Evolutionary conservation across 2,888 invertebrate species (phyloP), one percentile per base, ranked within the genome.

Genomic region (Amiota mariae): DNA sequence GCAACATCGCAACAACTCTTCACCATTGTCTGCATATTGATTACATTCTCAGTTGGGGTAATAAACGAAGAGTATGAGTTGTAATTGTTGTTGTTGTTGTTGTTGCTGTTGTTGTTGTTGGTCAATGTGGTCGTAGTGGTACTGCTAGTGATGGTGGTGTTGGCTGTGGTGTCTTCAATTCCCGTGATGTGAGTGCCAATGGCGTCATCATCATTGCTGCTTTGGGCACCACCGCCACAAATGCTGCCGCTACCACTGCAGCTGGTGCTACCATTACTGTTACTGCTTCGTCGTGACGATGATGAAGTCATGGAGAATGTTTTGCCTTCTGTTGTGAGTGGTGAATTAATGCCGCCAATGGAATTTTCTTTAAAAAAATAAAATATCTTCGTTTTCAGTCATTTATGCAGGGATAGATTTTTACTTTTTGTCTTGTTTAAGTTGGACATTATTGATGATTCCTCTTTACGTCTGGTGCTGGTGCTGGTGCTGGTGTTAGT

Each of bases 241-340:
- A 47, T 18, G 63, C 68, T 18, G 63, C 68, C 70, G 75, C 64
- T 49, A 70, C 71, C 70, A 63, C 24, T 24, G 24, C 24, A 24
- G 63, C 24, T 24, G 24, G 2, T 71, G 71, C 54, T 61, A 12
- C 51, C 59, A 49, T 46, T 68, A 11, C 68, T 66, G 67, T 18
- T 48, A 48, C 18, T 9, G 36, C 36, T 20, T 54, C 24, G 24
- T 18, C 54, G 51, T 36, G 36, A 56, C 71, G 83, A 81, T 1
- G 81, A 81, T 72, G 83, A 80, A 46, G 81, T 80, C 18, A 83
- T 81, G 18, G 82, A 80, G 72, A 81, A 82, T 51, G 87, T 81
- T 80, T 87, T 87, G 49, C 81, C 78, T 18, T 70, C 79, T 75
- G 67, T 57, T 36, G 2, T 36, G 36, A 36, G 36, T 36, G 36